Evolutionary conservation across 2,888 invertebrate genomes (phyloP).

Genomic region (Geotrupes spiniger): DNA sequence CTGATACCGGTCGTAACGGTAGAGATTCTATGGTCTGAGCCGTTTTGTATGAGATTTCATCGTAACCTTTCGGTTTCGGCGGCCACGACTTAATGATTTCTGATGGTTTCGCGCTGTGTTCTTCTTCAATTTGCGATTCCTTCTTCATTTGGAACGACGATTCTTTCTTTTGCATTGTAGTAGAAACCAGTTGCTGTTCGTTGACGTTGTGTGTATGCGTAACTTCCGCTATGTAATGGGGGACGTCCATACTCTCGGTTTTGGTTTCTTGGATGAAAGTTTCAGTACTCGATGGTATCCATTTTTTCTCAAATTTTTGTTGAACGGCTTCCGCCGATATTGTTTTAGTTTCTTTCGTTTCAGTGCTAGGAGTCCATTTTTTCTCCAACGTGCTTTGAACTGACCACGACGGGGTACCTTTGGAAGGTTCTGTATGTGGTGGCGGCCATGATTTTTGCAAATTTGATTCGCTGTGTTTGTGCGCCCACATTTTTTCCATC

Average conservation of each 20-base stretch:
- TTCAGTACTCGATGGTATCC: conserved; percentile 54
- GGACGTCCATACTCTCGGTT: conserved; percentile 27
- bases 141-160: conserved; percentile 24
- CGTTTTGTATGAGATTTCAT: conserved; percentile 29
- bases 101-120: conserved; percentile 43
- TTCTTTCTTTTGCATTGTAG: conserved; percentile 28
- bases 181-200: conserved; percentile 36
- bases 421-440: conserved; percentile 37
- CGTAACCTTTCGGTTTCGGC: conserved; percentile 38
- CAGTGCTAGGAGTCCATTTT: conserved; percentile 41
- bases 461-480: conserved; percentile 50
- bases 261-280: conserved; percentile 15
- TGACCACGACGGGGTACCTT: conserved; percentile 43
- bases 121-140: conserved; percentile 36
- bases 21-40: conserved; percentile 37
- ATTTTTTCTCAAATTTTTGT: conserved; percentile 53
- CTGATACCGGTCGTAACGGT: conserved; percentile 46
- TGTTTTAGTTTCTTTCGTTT: conserved; percentile 34
- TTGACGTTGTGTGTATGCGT: conserved; percentile 42
- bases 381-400: conserved; percentile 46
- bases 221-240: conserved; percentile 49
- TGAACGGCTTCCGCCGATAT: conserved; percentile 16
- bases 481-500: conserved; percentile 59
- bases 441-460: conserved; percentile 57
- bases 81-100: conserved; percentile 54